These are phyloP conservation scores for Puma concolor DNA, from an alignment of 2,113 vertebrate genomes.

Conservation along the genomic window DNA sequence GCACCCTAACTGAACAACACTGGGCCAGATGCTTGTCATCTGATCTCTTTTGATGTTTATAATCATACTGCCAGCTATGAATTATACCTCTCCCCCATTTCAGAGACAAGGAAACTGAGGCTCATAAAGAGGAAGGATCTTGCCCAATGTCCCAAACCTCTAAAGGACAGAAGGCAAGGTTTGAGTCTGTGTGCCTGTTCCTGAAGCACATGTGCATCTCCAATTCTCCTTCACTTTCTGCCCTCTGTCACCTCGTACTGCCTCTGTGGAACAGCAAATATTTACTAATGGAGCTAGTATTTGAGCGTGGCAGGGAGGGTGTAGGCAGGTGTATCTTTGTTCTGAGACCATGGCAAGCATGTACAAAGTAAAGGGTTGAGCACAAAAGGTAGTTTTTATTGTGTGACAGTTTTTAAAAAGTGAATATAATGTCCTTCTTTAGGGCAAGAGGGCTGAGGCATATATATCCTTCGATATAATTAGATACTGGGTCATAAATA, in stretches of 20 bases:
- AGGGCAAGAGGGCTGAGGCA: background rate
- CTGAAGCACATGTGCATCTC: fast-evolving
- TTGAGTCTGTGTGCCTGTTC: background rate
- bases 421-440: background rate
- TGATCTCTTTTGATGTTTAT: background rate
- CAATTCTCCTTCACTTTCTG: background rate
- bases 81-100: background rate
- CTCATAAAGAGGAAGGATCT: background rate
- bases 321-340: background rate
- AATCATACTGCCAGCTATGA: background rate
- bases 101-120: background rate
- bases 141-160: background rate
- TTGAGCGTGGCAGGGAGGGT: background rate
- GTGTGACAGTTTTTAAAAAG: background rate
- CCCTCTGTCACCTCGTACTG: background rate
- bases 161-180: background rate
- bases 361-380: background rate
- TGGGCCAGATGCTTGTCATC: background rate
- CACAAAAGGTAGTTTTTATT: background rate
- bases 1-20: background rate
- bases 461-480: background rate
- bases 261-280: background rate
- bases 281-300: background rate
- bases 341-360: background rate
- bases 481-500: background rate